These are phyloP conservation scores for Biston betularia DNA, from an alignment of 2,888 invertebrate genomes.

Conservation along the genomic window DNA sequence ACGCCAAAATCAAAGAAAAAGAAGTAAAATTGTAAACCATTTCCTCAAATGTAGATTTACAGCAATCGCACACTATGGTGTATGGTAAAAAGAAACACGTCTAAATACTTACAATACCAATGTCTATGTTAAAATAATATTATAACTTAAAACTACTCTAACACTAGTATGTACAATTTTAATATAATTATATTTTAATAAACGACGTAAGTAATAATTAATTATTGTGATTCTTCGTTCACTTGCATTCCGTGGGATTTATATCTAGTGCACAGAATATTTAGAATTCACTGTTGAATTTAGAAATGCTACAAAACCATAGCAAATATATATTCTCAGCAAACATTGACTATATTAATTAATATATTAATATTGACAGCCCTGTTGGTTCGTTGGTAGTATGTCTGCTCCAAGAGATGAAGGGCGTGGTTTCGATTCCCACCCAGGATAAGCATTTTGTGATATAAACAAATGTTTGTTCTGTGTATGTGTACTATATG, in stretches of 20 bases:
- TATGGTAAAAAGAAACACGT: slow-evolving; percentile 77
- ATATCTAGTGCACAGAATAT: slow-evolving; percentile 19
- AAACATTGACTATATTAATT: too few relatives aligned
- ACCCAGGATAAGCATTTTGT: too few relatives aligned
- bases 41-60: slow-evolving; percentile 15
- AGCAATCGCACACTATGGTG: slow-evolving; percentile 46
- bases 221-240: slow-evolving; percentile 59
- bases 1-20: too few relatives aligned
- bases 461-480: too few relatives aligned
- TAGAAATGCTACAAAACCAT: not conserved
- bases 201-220: slow-evolving; percentile 50
- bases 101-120: slow-evolving; percentile 77
- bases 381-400: too few relatives aligned
- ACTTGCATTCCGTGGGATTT: slow-evolving; percentile 14
- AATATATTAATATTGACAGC: too few relatives aligned
- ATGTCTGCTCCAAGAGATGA: too few relatives aligned
- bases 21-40: not conserved
- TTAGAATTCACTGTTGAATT: not conserved
- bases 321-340: too few relatives aligned
- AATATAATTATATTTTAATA: slow-evolving; percentile 57
- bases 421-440: too few relatives aligned
- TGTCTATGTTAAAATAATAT: slow-evolving; percentile 68
- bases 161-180: slow-evolving; percentile 75
- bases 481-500: too few relatives aligned
- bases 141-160: slow-evolving; percentile 67